phyloP scores from a whole-genome alignment of 2,797 vertebrate species.

The Masticophis lateralis region DNA sequence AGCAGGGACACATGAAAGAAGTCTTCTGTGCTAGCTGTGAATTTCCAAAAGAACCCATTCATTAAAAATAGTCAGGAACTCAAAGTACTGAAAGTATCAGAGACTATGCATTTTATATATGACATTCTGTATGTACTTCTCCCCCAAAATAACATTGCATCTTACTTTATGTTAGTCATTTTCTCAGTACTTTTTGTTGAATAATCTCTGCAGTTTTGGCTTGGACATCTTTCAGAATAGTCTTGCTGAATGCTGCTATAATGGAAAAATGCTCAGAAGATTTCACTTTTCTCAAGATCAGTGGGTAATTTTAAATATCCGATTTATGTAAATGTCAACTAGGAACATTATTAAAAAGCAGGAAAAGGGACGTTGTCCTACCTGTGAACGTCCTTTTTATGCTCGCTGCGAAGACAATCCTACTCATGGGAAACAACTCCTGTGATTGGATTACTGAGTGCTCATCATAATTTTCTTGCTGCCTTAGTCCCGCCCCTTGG shows the following conservation, averaged over 20 bases:
- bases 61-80: slow-evolving; percentile 55
- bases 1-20: slow-evolving; percentile 50
- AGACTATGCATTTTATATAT: slow-evolving; percentile 25
- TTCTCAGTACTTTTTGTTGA: neutral
- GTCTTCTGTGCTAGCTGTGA: slow-evolving; percentile 36
- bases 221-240: slow-evolving; percentile 25
- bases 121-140: slow-evolving; percentile 35
- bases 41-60: slow-evolving; percentile 54
- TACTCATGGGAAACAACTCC: too few relatives aligned
- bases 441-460: too few relatives aligned
- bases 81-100: slow-evolving; percentile 33
- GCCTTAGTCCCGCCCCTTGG: too few relatives aligned
- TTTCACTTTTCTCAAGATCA: neutral
- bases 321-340: neutral
- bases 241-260: slow-evolving; percentile 12
- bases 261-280: neutral
- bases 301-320: neutral
- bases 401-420: too few relatives aligned
- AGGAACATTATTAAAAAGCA: slow-evolving; percentile 22
- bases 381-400: too few relatives aligned
- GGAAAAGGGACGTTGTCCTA: too few relatives aligned
- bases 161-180: slow-evolving; percentile 3
- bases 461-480: too few relatives aligned
- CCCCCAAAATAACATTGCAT: slow-evolving; percentile 46
- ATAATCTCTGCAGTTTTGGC: neutral